Percentiles rank a stretch among this genome's conserved stretches.
Evolutionary conservation across 2,113 vertebrate genomes (phyloP).

Genomic region (Mellivora capensis): DNA sequence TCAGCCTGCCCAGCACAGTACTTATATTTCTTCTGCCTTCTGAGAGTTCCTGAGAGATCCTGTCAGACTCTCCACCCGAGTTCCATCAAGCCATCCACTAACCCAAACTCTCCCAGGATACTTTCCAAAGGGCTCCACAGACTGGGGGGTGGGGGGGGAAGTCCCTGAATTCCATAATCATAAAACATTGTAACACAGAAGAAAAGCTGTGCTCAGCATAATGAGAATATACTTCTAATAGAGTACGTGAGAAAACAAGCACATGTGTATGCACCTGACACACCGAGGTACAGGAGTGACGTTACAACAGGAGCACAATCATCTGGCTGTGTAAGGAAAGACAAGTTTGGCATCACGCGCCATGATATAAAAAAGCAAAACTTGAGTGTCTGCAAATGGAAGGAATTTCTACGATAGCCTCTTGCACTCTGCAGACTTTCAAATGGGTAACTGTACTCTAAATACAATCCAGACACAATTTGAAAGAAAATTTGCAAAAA

Average conservation of each 20-base stretch:
- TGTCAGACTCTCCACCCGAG: neutral
- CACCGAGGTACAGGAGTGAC: neutral
- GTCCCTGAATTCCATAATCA: neutral
- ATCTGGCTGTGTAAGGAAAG: neutral
- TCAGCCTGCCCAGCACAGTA: neutral
- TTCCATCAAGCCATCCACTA: neutral
- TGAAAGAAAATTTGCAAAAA: slow-evolving; percentile 39
- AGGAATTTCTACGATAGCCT: neutral
- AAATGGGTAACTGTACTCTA: neutral
- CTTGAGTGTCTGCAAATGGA: neutral
- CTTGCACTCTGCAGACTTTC: neutral
- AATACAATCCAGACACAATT: neutral
- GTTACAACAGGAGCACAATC: neutral
- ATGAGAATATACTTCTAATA: neutral
- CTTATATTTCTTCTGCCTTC: neutral
- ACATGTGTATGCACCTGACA: neutral
- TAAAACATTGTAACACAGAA: neutral
- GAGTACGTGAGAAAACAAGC: neutral
- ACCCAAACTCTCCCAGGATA: neutral
- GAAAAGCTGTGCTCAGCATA: neutral
- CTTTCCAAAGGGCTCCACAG: neutral
- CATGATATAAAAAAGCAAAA: neutral
- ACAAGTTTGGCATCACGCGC: neutral
- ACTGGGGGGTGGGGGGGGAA: neutral
- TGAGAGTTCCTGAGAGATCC: neutral